phyloP scores from a whole-genome alignment of 2,797 vertebrate genomes.

The Mionectes olivaceus region DNA sequence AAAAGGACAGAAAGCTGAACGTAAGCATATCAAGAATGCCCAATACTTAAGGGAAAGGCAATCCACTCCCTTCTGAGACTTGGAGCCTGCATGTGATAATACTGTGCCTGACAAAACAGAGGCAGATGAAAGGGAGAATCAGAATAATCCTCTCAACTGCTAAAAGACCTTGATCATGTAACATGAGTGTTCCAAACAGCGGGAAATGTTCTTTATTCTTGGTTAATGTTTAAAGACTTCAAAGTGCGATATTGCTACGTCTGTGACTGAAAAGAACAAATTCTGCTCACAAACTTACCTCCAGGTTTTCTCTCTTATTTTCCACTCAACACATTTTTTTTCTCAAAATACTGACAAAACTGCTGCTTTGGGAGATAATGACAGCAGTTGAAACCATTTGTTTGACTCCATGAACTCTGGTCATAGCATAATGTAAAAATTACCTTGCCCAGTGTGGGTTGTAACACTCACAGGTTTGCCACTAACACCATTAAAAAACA shows the following conservation, averaged over 20 bases:
- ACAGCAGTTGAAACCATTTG: neutral
- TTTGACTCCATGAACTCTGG: neutral
- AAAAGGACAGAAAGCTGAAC: neutral
- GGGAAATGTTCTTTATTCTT: slow-evolving; percentile 52
- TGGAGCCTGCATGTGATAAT: neutral
- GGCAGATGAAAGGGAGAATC: slow-evolving; percentile 40
- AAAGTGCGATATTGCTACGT: neutral
- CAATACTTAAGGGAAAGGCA: neutral
- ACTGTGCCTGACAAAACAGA: neutral
- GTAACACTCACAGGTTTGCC: neutral
- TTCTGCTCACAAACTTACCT: neutral
- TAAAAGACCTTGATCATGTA: slow-evolving; percentile 42
- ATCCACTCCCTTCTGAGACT: neutral
- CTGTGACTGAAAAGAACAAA: slow-evolving; percentile 23
- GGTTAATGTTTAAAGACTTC: slow-evolving; percentile 55
- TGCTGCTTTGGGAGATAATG: neutral
- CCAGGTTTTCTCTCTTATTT: neutral
- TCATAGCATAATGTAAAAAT: neutral
- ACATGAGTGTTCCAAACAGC: neutral
- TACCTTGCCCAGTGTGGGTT: neutral
- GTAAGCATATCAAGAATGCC: neutral
- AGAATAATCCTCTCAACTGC: slow-evolving; percentile 46
- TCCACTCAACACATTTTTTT: neutral
- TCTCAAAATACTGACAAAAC: neutral
- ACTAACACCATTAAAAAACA: neutral